Evolutionary conservation across 92 coral and sea anemone species (phyloP), one percentile per base, ranked within the genome.

Genomic region (Chrysogorgia sp.): DNA sequence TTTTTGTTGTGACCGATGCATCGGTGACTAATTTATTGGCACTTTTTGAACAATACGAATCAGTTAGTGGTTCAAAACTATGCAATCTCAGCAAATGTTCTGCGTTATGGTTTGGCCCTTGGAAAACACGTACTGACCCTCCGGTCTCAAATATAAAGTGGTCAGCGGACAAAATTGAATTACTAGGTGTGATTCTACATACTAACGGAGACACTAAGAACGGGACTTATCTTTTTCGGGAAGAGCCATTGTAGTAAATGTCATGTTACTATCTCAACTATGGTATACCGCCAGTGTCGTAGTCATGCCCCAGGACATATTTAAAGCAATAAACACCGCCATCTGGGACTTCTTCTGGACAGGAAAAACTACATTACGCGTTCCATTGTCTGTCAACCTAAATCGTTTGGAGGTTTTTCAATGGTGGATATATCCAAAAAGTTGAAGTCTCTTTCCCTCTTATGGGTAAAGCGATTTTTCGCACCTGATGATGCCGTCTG

Each of bases 211-310:
- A 1, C 77, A 49, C 17, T 40, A 12, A 9, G 69, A 84, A 17
- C 79, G 77, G 76, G 31, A 56, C 0, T 3, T 72, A 0, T 85
- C 85, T 1, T 40, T 72, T 20, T 20, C 3, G 0, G 85, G 82
- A 0, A 60, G 14, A 3, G 30, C 12, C 10, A 48, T 83, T 0
- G 45, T 87, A 0, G n/a, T 71, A 13, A 83, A 83, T 32, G 79
- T 76, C 0, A 71, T 82, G 0, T 84, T 66, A 6, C 65, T 82
- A 0, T 66, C 69, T 19, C 53, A 41, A 1, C 60, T 86, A 0
- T 83, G 83, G 90, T 82, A 86, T 34, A 67, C 77, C 0, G 80
- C 84, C 0, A 55, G 87, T 0, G 28, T 86, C 8, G 20, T 47
- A 0, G 30, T 2, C 52, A 75, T 86, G 65, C 90, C 90, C 0